A percentile compares a stretch with the other conserved stretches of the same genome.
Conservation (phyloP, 92 coral and sea anemone species). For the Bergia puertoricense region DNA sequence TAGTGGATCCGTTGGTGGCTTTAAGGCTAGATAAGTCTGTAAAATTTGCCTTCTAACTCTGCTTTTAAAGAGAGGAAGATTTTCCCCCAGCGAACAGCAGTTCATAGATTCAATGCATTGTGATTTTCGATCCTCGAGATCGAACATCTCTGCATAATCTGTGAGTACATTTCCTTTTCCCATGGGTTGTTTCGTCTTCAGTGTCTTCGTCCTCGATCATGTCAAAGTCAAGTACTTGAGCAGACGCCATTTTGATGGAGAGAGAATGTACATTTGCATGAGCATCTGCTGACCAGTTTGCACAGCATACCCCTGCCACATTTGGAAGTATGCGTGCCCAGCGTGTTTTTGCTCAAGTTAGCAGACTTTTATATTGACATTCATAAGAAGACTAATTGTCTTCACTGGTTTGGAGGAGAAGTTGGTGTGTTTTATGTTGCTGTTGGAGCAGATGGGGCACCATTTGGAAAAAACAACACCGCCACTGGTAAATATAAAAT, state of each 20-base stretch:
- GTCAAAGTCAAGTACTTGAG: conserved; percentile 15
- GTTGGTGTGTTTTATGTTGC: too few relatives aligned
- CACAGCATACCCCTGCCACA: conserved; percentile 27
- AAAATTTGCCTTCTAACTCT: conserved; percentile 23
- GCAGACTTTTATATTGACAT: too few relatives aligned
- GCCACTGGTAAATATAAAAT: too few relatives aligned
- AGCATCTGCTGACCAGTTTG: conserved; percentile 21
- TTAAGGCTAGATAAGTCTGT: conserved; percentile 27
- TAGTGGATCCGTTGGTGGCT: conserved; percentile 34
- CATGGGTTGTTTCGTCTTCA: conserved; percentile 5
- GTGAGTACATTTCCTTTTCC: conserved; percentile 26
- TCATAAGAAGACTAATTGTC: too few relatives aligned
- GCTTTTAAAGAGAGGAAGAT: conserved; percentile 10
- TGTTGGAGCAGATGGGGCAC: too few relatives aligned
- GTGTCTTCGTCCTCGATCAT: conserved; percentile 19
- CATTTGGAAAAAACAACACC: too few relatives aligned
- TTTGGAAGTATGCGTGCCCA: conserved; percentile 22
- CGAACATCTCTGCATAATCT: conserved; percentile 1
- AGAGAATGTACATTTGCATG: background rate
- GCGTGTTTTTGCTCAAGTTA: background rate
- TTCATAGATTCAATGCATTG: conserved; percentile 17
- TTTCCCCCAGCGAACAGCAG: conserved; percentile 18
- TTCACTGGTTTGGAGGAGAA: too few relatives aligned
- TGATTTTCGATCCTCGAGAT: conserved; percentile 22
- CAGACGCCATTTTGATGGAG: conserved; percentile 24